phyloP scores from a whole-genome alignment of 2,113 vertebrate species.

The Sphaerodactylus townsendi region DNA sequence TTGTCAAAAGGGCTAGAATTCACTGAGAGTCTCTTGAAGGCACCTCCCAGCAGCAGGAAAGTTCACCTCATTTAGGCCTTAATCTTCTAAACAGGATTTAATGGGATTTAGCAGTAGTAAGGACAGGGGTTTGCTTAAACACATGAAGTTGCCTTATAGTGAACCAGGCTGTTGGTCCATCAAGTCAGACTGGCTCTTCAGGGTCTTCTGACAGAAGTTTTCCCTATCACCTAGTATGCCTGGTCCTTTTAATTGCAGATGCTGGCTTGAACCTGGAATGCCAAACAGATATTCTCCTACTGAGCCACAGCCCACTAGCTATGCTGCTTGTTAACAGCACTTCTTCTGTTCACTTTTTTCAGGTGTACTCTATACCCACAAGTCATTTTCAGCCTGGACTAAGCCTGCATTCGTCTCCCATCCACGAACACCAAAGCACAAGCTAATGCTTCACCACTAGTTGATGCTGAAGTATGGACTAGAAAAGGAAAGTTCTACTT shows the following conservation, averaged over 20 bases:
- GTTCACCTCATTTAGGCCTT: background rate
- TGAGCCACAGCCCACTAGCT: background rate
- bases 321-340: background rate
- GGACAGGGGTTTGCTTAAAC: background rate
- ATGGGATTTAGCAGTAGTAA: background rate
- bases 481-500: background rate
- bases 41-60: background rate
- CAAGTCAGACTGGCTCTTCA: too few species aligned
- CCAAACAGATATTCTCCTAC: too few species aligned
- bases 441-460: background rate
- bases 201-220: too few species aligned
- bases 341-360: background rate
- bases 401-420: background rate
- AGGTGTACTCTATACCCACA: background rate
- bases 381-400: background rate
- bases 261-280: too few species aligned
- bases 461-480: background rate
- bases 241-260: too few species aligned
- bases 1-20: background rate
- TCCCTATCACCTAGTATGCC: too few species aligned
- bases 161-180: too few species aligned
- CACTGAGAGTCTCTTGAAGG: background rate
- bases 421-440: background rate
- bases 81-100: conserved; percentile 17
- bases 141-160: too few species aligned